A percentile compares a stretch with the other conserved stretches of the same genome.
phyloP scores from a whole-genome alignment of 2,113 vertebrate genomes.

The Alligator sinensis region DNA sequence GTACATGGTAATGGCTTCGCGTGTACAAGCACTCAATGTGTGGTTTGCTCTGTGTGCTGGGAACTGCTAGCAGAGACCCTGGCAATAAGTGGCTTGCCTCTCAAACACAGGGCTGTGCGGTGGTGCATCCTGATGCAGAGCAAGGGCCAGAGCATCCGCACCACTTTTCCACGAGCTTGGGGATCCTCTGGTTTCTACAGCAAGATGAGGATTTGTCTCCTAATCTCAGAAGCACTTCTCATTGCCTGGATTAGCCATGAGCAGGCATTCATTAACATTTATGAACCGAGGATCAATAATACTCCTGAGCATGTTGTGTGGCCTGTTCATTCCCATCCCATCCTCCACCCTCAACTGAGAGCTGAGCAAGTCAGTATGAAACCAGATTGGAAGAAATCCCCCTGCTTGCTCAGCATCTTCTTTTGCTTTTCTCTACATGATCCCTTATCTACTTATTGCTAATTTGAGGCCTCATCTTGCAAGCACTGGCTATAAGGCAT shows the following conservation, averaged over 20 bases:
- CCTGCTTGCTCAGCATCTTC: not conserved
- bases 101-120: conserved; percentile 48
- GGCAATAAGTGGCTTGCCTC: conserved; percentile 29
- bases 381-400: not conserved
- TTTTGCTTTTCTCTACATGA: not conserved
- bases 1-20: no score
- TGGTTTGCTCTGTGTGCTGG: not conserved
- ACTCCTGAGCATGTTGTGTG: conserved; percentile 48
- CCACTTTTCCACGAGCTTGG: conserved; percentile 48
- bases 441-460: not conserved
- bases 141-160: conserved; percentile 16
- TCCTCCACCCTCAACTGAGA: not conserved
- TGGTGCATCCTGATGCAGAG: conserved; percentile 45
- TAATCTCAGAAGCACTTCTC: conserved; percentile 62
- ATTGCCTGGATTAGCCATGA: conserved; percentile 58
- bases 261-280: conserved; percentile 69
- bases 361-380: not conserved
- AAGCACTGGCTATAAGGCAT: not conserved
- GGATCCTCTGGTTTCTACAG: conserved; percentile 41
- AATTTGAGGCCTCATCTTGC: not conserved
- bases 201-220: conserved; percentile 58
- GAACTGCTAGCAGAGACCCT: conserved; percentile 1
- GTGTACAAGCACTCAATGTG: no score
- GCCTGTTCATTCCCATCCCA: conserved; percentile 30
- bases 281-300: conserved; percentile 64